phyloP scores from a whole-genome alignment of 2,797 vertebrate genomes.

The Choloepus didactylus region DNA sequence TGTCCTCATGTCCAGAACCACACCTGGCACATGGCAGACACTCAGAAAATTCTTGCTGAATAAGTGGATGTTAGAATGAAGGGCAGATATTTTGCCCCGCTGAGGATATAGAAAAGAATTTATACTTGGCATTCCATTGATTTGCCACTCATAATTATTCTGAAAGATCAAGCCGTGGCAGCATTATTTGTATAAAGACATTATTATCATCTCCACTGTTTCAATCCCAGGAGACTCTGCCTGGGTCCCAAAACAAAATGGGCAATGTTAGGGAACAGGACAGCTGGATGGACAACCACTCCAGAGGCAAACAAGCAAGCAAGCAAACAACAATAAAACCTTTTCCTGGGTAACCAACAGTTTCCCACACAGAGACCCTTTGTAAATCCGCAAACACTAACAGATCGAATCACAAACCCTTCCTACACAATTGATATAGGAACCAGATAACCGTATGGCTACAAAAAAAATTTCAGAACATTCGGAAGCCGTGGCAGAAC shows the following conservation, averaged over 20 bases:
- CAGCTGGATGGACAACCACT: neutral
- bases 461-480: neutral
- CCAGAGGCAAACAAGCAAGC: neutral
- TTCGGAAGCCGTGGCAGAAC: neutral
- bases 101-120: neutral
- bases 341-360: conserved; percentile 6
- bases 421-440: neutral
- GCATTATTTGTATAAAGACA: neutral
- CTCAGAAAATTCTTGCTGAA: neutral
- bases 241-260: neutral
- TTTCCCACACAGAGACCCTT: conserved; percentile 32
- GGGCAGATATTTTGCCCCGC: neutral
- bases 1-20: neutral
- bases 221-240: neutral
- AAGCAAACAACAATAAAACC: neutral
- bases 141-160: neutral
- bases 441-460: conserved; percentile 19
- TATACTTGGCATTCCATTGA: neutral
- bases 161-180: conserved; percentile 20
- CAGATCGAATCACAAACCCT: neutral
- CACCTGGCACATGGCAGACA: neutral
- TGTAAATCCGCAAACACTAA: neutral
- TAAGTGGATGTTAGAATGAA: neutral
- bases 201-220: neutral
- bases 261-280: neutral